A percentile compares a stretch with the other conserved stretches of the same genome.
These are phyloP conservation scores for Mirza zaza DNA, from an alignment of 2,113 vertebrate genomes.

Conservation along the genomic window DNA sequence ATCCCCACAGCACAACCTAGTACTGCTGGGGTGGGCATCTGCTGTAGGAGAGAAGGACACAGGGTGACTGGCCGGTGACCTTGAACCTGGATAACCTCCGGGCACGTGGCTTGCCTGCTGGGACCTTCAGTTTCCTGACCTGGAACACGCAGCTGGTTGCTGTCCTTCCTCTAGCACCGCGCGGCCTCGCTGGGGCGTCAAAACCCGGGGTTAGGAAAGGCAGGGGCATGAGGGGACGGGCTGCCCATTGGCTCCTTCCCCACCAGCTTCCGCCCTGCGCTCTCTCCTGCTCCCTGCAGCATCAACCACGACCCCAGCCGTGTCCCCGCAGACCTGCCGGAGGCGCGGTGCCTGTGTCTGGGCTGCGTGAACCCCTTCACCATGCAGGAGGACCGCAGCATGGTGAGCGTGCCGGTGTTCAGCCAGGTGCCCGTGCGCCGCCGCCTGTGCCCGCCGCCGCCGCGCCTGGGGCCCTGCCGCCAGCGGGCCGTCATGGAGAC, in stretches of 20 bases:
- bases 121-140: not conserved
- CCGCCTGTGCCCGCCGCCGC: conserved; percentile 81
- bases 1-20: not conserved
- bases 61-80: not conserved
- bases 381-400: conserved; percentile 91
- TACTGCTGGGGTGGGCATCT: not conserved
- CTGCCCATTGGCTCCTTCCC: accelerated
- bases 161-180: not conserved
- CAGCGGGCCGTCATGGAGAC: conserved; percentile 87
- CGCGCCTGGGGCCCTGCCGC: not conserved
- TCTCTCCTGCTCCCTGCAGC: conserved; percentile 71
- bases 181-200: not conserved
- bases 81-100: not conserved
- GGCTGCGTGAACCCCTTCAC: conserved; percentile 93
- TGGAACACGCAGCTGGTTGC: accelerated
- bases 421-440: conserved; percentile 89
- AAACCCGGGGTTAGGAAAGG: not conserved
- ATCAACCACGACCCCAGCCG: conserved; percentile 89
- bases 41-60: not conserved
- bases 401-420: conserved; percentile 91
- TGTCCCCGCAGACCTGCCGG: conserved; percentile 87
- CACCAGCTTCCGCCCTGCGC: not conserved
- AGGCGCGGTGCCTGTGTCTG: conserved; percentile 87
- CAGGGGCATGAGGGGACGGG: not conserved
- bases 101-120: not conserved